Percentiles rank a stretch among this genome's conserved stretches.
Evolutionary conservation across 2,888 invertebrate genomes (phyloP).

Genomic region (Disparrhopalites patrizii): DNA sequence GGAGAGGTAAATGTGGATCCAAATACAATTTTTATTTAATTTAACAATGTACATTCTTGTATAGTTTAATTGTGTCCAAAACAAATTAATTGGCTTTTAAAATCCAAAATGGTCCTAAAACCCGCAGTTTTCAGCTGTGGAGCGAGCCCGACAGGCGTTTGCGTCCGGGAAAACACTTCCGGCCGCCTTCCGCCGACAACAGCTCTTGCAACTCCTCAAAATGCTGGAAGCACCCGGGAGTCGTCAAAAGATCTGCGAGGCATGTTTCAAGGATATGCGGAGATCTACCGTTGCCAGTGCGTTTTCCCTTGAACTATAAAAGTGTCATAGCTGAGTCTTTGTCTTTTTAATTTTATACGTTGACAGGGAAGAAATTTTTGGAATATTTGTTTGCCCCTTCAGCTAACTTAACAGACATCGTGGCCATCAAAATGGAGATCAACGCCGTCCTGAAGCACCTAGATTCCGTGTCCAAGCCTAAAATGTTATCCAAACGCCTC

Average conservation of each 20-base stretch:
- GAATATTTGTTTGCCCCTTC: constrained; percentile 17
- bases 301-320: too few relatives aligned
- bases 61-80: too few relatives aligned
- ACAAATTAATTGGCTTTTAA: too few relatives aligned
- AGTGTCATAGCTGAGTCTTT: too few relatives aligned
- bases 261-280: neutral
- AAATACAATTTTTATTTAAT: too few relatives aligned
- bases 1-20: too few relatives aligned
- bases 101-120: too few relatives aligned
- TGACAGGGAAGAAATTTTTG: constrained; percentile 26
- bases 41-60: too few relatives aligned
- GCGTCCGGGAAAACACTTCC: constrained; percentile 72
- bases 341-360: too few relatives aligned
- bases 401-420: constrained; percentile 51
- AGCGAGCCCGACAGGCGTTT: constrained; percentile 68
- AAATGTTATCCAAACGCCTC: constrained; percentile 35
- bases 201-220: constrained; percentile 68
- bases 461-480: constrained; percentile 22
- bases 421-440: constrained; percentile 54
- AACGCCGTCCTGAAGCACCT: constrained; percentile 29
- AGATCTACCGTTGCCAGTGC: neutral
- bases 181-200: constrained; percentile 73
- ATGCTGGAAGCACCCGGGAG: constrained; percentile 75
- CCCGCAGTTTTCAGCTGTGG: constrained; percentile 56
- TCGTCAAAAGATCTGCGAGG: constrained; percentile 51